These are phyloP conservation scores for Parus major DNA, from an alignment of 2,113 vertebrate species.

Conservation along the genomic window DNA sequence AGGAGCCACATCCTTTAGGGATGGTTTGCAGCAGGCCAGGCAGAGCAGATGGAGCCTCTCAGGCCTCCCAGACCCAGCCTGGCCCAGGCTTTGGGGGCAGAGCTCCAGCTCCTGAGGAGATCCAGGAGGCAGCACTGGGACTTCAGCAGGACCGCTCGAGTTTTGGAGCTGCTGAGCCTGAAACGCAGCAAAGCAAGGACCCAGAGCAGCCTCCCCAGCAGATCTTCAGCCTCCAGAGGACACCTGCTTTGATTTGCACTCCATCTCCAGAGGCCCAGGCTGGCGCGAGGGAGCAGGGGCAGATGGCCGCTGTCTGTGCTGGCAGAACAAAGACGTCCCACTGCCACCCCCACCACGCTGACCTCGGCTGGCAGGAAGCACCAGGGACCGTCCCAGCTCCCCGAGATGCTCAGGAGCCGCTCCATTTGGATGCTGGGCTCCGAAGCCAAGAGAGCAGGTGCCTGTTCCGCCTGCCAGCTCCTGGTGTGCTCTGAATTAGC, in stretches of 20 bases:
- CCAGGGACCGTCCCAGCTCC: not conserved
- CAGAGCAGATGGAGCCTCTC: not conserved
- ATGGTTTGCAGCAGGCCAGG: not conserved
- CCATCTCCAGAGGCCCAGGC: not conserved
- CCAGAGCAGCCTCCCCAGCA: not conserved
- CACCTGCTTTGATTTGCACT: not conserved
- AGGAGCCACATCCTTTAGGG: not conserved
- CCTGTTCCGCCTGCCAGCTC: not conserved
- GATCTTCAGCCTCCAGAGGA: not conserved
- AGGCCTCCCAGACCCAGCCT: not conserved
- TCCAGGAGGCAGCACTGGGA: not conserved
- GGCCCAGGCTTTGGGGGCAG: not conserved
- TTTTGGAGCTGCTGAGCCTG: not conserved
- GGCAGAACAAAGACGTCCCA: not conserved
- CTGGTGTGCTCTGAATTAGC: not conserved
- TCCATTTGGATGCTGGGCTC: not conserved
- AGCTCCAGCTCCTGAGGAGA: not conserved
- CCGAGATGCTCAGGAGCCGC: not conserved
- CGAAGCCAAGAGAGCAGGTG: not conserved
- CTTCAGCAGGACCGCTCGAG: fast-evolving
- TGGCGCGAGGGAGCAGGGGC: not conserved
- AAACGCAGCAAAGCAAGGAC: not conserved
- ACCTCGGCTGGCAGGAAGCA: not conserved
- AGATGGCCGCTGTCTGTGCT: not conserved
- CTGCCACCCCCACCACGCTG: not conserved